Base-by-base conservation (phyloP, 2,797 vertebrate species). In the Chaunax sp. region DNA sequence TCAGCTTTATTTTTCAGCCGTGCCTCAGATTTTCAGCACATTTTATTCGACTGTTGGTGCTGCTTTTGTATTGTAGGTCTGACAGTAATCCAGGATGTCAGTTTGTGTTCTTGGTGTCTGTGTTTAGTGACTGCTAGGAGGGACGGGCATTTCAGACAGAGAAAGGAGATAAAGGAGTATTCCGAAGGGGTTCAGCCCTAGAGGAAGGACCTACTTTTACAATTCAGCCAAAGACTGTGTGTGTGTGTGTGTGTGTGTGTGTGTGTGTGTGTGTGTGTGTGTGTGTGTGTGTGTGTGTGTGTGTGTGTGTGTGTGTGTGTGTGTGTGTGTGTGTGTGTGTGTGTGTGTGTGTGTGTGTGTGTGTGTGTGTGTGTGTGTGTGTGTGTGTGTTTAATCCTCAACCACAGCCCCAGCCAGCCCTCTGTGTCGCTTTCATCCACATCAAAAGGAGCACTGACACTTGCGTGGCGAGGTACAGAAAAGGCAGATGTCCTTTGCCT, bases 81-180 rank as follows among this genome's bases (percentile, higher is more conserved):
- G 84, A 87, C 77, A 69, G 72, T 88, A 84, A 91, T 89, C 80
- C 77, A 64, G 30, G 47, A 71, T 82, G 89, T 86, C 87, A 80
- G 79, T 44, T 77, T 83, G 83, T 80, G 69, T 85, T 85, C 72
- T 43, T 61, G 63, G 52, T 62, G 59, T 77, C 80, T 86, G 77
- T 83, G 83, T 84, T 84, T 74, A 64, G 85, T 81, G 79, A 80
- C 77, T 61, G 78, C 85, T 75, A 63, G 79, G 74, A 85, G 81
- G 77, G 78, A 87, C 77, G 56, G 76, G 72, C 78, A 81, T 81
- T 84, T 78, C 68, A 71, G 71, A 80, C 75, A 73, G 69, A 80
- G 77, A 75, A 45, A 64, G 49, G 57, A 84, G 81, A 86, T 78
- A 73, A 87, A 78, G 82, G 69, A 57, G 64, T 35, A 72, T 71